Percentiles rank a stretch among this genome's conserved stretches.
Conservation (phyloP, 2,797 vertebrate genomes). For the Sebastes ruberrimus region DNA sequence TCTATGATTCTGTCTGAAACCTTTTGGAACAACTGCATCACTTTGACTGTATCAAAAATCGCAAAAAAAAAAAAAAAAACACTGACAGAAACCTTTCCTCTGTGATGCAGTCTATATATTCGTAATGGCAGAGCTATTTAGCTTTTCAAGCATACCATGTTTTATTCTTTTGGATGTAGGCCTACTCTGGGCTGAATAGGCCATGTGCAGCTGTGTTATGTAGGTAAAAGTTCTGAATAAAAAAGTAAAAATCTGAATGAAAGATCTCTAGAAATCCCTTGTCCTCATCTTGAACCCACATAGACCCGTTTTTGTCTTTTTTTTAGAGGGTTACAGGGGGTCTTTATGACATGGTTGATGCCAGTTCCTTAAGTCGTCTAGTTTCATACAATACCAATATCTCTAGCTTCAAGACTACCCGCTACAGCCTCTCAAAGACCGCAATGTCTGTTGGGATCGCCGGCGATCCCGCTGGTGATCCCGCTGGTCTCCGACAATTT, state of each 20-base stretch:
- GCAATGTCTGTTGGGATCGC: no score
- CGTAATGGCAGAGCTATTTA: background rate
- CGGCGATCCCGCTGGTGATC: no score
- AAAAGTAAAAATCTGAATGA: background rate
- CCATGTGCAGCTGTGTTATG: background rate
- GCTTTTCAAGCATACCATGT: background rate
- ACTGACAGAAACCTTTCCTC: background rate
- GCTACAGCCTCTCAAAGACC: background rate
- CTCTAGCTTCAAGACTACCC: background rate
- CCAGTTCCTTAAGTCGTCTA: background rate
- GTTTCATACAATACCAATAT: background rate
- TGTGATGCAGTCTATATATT: background rate
- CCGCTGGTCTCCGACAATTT: no score
- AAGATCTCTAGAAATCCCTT: background rate
- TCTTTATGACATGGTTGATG: no score
- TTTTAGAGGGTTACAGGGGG: no score
- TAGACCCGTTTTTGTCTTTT: no score
- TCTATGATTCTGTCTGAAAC: slow-evolving; percentile 25
- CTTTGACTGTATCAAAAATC: slow-evolving; percentile 1
- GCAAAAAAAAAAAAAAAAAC: background rate
- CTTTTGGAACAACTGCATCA: background rate
- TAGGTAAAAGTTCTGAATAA: background rate
- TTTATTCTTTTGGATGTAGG: background rate
- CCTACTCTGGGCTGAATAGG: background rate
- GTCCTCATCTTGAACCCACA: background rate